These are phyloP conservation scores for Drosophila watanabei DNA, from an alignment of 1,140 invertebrate genomes.

Conservation along the genomic window DNA sequence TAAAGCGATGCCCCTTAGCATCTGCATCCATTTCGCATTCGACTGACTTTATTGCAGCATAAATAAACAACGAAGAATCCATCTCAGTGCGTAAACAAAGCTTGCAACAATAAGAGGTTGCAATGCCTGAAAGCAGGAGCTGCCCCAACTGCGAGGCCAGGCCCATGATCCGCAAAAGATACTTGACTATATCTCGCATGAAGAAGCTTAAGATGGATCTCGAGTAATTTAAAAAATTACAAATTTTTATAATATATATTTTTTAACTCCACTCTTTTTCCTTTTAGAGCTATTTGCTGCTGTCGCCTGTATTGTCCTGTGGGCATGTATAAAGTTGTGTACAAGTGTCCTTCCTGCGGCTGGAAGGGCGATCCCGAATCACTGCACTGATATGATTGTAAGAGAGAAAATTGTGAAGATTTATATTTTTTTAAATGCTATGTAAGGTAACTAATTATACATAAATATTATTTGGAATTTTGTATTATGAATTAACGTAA, in stretches of 20 bases:
- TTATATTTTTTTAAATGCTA: neutral
- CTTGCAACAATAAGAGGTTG: conserved; percentile 1
- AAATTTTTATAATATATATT: neutral
- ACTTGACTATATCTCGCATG: conserved; percentile 3
- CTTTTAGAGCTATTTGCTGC: neutral
- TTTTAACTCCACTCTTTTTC: neutral
- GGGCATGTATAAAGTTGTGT: neutral
- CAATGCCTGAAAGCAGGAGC: neutral
- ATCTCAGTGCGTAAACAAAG: neutral
- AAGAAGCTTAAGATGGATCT: conserved; percentile 5
- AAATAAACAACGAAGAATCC: neutral
- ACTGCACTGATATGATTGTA: neutral
- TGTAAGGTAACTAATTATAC: too few species aligned
- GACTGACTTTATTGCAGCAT: neutral
- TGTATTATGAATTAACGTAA: too few species aligned
- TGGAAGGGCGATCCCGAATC: neutral
- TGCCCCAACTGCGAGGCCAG: conserved; percentile 1
- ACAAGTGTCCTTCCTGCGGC: neutral
- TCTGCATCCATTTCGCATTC: neutral
- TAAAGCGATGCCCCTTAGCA: neutral
- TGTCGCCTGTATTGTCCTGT: conserved; percentile 2
- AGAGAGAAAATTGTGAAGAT: neutral
- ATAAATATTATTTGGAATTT: too few species aligned
- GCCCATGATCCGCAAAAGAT: neutral
- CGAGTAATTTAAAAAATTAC: neutral